Conservation (phyloP, 2,113 vertebrate species). For the Macaca mulatta region DNA sequence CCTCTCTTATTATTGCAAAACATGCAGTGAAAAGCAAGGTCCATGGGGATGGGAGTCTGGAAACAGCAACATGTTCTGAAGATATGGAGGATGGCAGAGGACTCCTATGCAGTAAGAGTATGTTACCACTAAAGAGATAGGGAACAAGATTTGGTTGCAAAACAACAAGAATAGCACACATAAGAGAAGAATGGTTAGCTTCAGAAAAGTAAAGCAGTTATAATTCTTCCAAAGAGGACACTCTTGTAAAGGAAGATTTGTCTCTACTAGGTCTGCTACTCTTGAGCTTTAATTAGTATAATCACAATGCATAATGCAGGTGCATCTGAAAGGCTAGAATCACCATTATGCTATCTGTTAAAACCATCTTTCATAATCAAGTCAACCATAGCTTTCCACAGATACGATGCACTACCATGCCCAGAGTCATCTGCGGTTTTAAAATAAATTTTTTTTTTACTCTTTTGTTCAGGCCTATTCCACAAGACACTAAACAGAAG, state of each 20-base stretch:
- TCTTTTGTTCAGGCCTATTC: not conserved
- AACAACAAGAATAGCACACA: not conserved
- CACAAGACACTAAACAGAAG: not conserved
- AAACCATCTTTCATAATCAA: constrained; percentile 12
- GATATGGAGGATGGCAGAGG: not conserved
- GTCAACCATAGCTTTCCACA: not conserved
- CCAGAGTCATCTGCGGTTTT: not conserved
- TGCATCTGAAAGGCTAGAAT: not conserved
- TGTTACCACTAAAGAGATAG: not conserved
- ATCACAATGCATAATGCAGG: not conserved
- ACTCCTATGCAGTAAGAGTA: not conserved
- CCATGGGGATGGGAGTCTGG: not conserved
- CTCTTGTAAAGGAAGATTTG: not conserved
- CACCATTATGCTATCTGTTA: not conserved
- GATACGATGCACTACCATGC: not conserved
- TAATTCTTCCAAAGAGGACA: not conserved
- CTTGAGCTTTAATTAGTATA: constrained; percentile 9
- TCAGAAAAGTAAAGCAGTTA: not conserved
- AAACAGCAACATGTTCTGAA: not conserved
- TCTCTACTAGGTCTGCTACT: not conserved
- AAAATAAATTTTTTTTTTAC: constrained; percentile 3
- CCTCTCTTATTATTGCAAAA: not conserved
- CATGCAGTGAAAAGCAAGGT: not conserved
- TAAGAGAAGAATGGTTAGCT: not conserved
- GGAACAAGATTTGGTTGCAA: not conserved